A percentile compares a stretch with the other conserved stretches of the same genome.
Evolutionary conservation across 30 jellyfish, hydroid and myxozoan species (phyloP).

Genomic region (Cassiopea andromeda): DNA sequence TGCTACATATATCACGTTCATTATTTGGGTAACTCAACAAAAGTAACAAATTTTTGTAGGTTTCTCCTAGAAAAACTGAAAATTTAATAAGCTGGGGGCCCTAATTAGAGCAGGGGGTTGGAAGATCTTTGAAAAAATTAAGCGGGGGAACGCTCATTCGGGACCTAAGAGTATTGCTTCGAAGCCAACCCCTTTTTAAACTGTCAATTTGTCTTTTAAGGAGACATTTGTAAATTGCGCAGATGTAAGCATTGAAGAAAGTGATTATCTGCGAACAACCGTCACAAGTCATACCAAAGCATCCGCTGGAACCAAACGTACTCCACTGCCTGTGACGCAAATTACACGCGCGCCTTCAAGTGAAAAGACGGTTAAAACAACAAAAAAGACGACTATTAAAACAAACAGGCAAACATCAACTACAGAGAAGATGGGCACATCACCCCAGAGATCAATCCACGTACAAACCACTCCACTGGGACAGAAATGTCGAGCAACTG

Average conservation of each 20-base stretch:
- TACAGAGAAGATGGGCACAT: too few species aligned
- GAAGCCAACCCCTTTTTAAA: background rate
- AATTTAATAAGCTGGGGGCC: too few species aligned
- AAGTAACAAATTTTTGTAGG: too few species aligned
- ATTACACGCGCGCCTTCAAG: background rate
- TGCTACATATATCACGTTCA: too few species aligned
- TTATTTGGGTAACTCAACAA: too few species aligned
- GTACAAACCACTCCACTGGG: background rate
- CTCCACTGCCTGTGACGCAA: background rate
- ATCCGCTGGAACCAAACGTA: background rate
- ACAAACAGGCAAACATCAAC: too few species aligned
- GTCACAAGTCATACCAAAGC: background rate
- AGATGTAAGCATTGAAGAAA: slow-evolving; percentile 27
- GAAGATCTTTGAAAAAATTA: too few species aligned
- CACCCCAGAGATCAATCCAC: background rate
- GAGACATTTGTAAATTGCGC: slow-evolving; percentile 75
- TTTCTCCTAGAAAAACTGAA: too few species aligned
- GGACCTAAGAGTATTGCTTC: too few species aligned
- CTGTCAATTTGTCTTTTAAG: background rate
- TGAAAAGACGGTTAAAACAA: background rate
- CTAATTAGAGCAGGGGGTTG: too few species aligned
- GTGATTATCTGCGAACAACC: background rate
- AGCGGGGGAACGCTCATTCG: too few species aligned
- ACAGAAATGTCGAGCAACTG: slow-evolving; percentile 22
- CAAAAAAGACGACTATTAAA: too few species aligned